A percentile compares a stretch with the other conserved stretches of the same genome.
These are phyloP conservation scores for Hydrolagus colliei DNA, from an alignment of 2,797 vertebrate genomes.

Conservation along the genomic window DNA sequence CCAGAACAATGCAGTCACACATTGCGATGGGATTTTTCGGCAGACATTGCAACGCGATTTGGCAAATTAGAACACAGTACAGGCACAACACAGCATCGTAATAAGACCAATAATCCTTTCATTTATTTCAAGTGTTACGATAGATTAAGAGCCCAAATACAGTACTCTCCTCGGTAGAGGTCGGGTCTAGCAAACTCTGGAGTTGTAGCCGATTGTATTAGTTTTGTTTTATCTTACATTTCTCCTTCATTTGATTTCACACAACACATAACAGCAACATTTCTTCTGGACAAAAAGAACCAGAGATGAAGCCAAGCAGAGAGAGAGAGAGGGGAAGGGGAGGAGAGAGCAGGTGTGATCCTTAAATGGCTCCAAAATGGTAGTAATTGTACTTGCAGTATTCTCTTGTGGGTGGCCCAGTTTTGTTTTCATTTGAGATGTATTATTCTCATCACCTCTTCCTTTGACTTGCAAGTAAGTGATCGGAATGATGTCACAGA, in stretches of 20 bases:
- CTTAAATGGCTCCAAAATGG: background rate
- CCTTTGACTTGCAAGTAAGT: conserved; percentile 11
- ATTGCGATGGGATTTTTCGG: background rate
- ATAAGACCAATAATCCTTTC: background rate
- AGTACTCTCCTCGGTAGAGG: background rate
- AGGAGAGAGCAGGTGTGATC: background rate
- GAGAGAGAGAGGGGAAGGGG: too few relatives aligned
- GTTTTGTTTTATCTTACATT: background rate
- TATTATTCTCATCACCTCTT: background rate
- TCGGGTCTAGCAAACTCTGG: background rate
- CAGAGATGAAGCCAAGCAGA: background rate
- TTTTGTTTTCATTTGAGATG: background rate
- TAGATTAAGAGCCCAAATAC: background rate
- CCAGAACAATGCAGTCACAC: background rate
- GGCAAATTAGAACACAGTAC: background rate
- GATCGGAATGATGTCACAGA: background rate
- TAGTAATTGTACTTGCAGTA: too few relatives aligned
- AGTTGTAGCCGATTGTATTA: background rate
- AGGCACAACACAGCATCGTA: background rate
- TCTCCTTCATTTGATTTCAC: background rate
- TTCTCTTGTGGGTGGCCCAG: background rate
- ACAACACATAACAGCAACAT: background rate
- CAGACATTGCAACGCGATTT: too few relatives aligned
- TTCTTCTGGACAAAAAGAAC: background rate
- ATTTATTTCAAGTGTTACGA: background rate